These are phyloP conservation scores for Lateolabrax maculatus DNA, from an alignment of 2,797 vertebrate species.

Conservation along the genomic window DNA sequence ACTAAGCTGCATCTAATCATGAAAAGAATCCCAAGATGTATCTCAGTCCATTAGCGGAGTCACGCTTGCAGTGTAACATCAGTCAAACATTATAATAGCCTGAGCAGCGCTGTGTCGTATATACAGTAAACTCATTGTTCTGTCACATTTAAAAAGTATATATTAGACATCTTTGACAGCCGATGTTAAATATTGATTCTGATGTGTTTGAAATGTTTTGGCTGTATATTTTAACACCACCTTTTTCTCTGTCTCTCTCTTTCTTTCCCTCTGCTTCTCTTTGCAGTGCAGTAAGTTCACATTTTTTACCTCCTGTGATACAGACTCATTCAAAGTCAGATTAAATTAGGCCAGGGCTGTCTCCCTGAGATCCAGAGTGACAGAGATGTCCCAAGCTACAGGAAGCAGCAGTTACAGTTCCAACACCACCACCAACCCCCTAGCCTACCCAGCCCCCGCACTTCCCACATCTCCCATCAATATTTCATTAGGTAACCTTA, in stretches of 20 bases:
- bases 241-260: constrained; percentile 37
- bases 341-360: constrained; percentile 94
- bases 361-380: constrained; percentile 86
- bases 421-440: constrained; percentile 72
- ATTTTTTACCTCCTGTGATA: constrained; percentile 86
- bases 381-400: constrained; percentile 89
- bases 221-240: constrained; percentile 72
- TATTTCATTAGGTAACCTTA: constrained; percentile 92
- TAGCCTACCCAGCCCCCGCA: constrained; percentile 73
- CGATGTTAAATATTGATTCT: constrained; percentile 92
- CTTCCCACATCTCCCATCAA: constrained; percentile 91
- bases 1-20: constrained; percentile 70
- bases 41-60: constrained; percentile 68
- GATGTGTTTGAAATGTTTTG: constrained; percentile 87
- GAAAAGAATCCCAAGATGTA: constrained; percentile 72
- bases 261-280: constrained; percentile 52
- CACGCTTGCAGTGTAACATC: constrained; percentile 70
- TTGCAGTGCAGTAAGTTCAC: constrained; percentile 82
- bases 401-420: constrained; percentile 86
- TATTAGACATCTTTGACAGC: constrained; percentile 78
- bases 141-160: constrained; percentile 75
- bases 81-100: constrained; percentile 77
- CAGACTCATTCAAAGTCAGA: constrained; percentile 92
- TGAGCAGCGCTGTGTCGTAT: constrained; percentile 44
- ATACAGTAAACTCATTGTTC: constrained; percentile 73